A percentile compares a stretch with the other conserved stretches of the same genome.
Evolutionary conservation across 2,797 vertebrate genomes (phyloP).

Genomic region (Petrocephalus sullivani): DNA sequence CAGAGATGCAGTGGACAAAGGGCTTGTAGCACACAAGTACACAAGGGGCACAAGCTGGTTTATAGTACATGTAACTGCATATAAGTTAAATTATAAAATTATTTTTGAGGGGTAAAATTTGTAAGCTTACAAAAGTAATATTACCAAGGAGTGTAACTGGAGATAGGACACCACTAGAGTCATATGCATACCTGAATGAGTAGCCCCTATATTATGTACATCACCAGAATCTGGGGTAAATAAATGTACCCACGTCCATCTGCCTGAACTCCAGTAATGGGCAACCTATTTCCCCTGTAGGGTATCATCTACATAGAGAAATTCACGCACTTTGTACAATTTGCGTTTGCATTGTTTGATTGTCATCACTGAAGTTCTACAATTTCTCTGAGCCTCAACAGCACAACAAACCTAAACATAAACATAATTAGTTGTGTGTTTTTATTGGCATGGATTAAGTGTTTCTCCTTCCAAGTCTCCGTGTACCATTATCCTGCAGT

Average conservation of each 20-base stretch:
- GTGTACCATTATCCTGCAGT: not conserved
- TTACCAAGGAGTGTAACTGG: not conserved
- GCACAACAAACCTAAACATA: not conserved
- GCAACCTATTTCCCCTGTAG: not conserved
- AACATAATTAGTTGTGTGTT: not conserved
- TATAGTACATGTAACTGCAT: not conserved
- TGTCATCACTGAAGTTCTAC: not conserved
- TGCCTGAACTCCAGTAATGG: not conserved
- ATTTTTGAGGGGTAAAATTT: not conserved
- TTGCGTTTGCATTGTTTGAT: not conserved
- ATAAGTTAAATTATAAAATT: not conserved
- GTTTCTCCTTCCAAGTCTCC: not conserved
- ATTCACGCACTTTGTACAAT: not conserved
- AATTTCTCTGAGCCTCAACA: not conserved
- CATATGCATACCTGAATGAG: not conserved
- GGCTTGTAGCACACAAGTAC: not conserved
- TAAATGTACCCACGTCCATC: not conserved
- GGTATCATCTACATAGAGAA: not conserved
- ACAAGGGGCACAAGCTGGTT: not conserved
- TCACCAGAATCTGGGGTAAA: not conserved
- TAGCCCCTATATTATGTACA: not conserved
- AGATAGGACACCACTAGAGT: not conserved
- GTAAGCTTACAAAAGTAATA: not conserved
- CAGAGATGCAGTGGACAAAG: slow-evolving; percentile 29
- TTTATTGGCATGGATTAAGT: not conserved